Percentiles rank a stretch among this genome's conserved stretches.
Evolutionary conservation across 2,888 invertebrate genomes (phyloP).

Genomic region (Resseliella maxima): DNA sequence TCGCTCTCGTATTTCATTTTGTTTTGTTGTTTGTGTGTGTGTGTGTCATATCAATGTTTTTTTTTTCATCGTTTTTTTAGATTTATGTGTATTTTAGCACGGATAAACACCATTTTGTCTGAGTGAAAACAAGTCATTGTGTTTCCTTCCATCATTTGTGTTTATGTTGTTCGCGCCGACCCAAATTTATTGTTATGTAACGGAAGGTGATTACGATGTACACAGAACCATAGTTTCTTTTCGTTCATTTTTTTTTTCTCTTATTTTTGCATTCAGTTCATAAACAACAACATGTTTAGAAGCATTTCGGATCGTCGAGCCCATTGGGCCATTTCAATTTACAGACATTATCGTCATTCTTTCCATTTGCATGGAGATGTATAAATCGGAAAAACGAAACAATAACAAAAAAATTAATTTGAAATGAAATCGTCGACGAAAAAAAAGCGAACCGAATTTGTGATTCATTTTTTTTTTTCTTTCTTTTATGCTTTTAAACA

Average conservation of each 20-base stretch:
- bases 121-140: slow-evolving; percentile 47
- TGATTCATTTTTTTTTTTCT: background rate
- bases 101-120: slow-evolving; percentile 14
- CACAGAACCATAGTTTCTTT: background rate
- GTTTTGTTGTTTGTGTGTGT: background rate
- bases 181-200: slow-evolving; percentile 31
- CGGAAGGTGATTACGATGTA: slow-evolving; percentile 45
- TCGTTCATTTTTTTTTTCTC: background rate
- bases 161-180: background rate
- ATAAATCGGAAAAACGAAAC: background rate
- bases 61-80: no score
- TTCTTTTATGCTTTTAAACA: background rate
- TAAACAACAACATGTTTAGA: background rate
- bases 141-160: slow-evolving; percentile 38
- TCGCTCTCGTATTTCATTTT: background rate
- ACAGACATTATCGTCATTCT: background rate
- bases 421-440: background rate
- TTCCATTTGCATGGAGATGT: background rate
- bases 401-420: slow-evolving; percentile 28
- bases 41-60: slow-evolving; percentile 19
- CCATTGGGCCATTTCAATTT: background rate
- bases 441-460: background rate
- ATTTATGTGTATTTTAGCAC: slow-evolving; percentile 20
- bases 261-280: background rate
- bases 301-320: background rate